Evolutionary conservation across 2,113 vertebrate species (phyloP).

Genomic region (Archilochus colubris): DNA sequence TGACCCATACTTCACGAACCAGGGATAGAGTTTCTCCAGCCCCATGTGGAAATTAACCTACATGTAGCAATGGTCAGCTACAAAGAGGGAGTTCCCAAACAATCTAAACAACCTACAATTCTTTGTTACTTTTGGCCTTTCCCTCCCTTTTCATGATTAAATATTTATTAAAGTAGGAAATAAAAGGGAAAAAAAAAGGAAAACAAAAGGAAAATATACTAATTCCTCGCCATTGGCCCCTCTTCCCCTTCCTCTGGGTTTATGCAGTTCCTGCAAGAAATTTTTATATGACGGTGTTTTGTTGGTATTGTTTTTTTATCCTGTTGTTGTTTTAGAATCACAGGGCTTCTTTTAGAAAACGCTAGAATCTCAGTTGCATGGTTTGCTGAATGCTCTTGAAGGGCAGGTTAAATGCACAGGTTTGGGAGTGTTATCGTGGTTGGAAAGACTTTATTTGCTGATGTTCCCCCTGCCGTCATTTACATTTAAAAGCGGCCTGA

Average conservation of each 20-base stretch:
- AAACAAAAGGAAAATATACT: neutral
- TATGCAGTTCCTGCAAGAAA: constrained; percentile 41
- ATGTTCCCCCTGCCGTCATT: neutral
- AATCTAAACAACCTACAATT: constrained; percentile 82
- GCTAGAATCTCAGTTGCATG: neutral
- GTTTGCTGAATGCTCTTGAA: neutral
- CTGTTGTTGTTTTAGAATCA: neutral
- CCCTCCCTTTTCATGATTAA: constrained; percentile 50
- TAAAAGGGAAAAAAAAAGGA: neutral
- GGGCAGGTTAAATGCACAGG: neutral
- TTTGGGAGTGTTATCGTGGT: neutral
- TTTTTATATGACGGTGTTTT: constrained; percentile 46
- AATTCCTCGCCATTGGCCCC: neutral
- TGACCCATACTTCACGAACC: constrained; percentile 81
- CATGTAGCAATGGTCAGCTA: constrained; percentile 81
- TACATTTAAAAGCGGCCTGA: neutral
- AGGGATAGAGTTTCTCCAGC: constrained; percentile 84
- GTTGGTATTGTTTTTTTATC: neutral
- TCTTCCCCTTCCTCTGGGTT: constrained; percentile 39
- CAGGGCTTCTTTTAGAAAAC: neutral
- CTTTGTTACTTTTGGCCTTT: constrained; percentile 78
- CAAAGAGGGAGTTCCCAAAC: constrained; percentile 78
- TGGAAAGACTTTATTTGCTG: neutral
- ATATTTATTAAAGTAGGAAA: constrained; percentile 76
- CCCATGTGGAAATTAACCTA: constrained; percentile 88